phyloP scores from a whole-genome alignment of 2,888 invertebrate genomes.

The Tachina fera region DNA sequence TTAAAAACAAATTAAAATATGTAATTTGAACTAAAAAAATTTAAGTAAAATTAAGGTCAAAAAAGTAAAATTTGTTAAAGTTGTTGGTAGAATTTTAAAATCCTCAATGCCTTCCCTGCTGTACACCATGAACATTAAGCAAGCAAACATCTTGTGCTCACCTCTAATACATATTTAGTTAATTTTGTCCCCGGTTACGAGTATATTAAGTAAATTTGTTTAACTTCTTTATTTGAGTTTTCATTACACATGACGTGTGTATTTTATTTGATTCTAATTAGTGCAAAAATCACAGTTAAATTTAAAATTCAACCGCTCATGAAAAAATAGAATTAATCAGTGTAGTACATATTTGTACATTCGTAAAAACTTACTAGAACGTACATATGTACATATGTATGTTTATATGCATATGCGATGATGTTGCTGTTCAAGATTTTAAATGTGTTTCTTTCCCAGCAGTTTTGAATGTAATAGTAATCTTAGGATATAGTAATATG shows the following conservation, averaged over 20 bases:
- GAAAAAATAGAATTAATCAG: constrained; percentile 45
- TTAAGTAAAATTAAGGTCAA: too few relatives aligned
- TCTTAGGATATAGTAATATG: neutral
- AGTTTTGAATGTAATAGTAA: neutral
- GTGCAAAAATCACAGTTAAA: constrained; percentile 47
- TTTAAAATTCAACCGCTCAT: constrained; percentile 55
- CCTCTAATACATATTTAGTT: neutral
- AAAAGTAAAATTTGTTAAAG: too few relatives aligned
- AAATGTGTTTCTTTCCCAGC: too few relatives aligned
- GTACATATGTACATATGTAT: neutral
- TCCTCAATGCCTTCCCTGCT: too few relatives aligned
- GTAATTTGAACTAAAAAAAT: too few relatives aligned
- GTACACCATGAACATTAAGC: too few relatives aligned
- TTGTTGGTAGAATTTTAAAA: too few relatives aligned
- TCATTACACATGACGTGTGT: constrained; percentile 8
- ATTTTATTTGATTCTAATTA: constrained; percentile 56
- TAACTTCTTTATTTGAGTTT: neutral
- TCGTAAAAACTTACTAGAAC: neutral
- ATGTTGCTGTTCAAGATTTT: neutral
- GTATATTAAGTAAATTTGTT: neutral
- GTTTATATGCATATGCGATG: neutral
- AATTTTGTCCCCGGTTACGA: neutral
- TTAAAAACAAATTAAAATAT: too few relatives aligned
- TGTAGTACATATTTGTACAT: neutral
- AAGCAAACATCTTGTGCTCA: too few relatives aligned